Evolutionary conservation across 2,888 invertebrate species (phyloP), one percentile per base, ranked within the genome.

Genomic region (Drosophila siamana): DNA sequence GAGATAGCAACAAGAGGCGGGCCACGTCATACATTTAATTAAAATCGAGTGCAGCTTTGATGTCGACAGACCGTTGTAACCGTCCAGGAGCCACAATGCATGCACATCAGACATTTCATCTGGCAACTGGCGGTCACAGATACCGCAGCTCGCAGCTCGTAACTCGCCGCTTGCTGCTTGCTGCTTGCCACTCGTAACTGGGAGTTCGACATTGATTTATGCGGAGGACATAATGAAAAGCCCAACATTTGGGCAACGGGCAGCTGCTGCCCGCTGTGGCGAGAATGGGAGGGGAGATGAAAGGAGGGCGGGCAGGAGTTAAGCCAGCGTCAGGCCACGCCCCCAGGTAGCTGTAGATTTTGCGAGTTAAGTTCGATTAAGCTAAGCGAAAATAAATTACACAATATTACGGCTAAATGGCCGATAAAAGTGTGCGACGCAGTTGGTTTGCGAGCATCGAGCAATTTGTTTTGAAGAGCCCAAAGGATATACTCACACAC

Each of bases 321-420:
- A 52, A 52, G 52, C 26, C 11, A 7, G 16, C 7, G 2, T 6
- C 36, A 7, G 30, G 40, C 19, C 28, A 40, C 52, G 11, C 56
- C 44, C 33, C 5, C 67, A 75, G 84, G 73, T 80, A 67, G 43
- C 57, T 40, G 64, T 41, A 51, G 64, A 52, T 54, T 54, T 47
- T 55, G 55, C 40, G 22, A 69, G 57, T 67, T 69, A 64, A 73
- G 68, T 80, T 83, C 77, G 81, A 81, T 80, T 78, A 77, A 77
- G 81, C 73, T 80, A 73, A 85, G 78, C 89, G 88, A 84, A 86
- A 88, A 89, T 89, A 90, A 90, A 90, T 90, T 89, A 85, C 86
- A 84, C 70, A 72, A 81, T 83, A 90, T 90, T 88, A 86, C 70
- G 74, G 73, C 80, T 82, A 86, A 90, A 85, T 71, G 73, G 69